Evolutionary conservation across 2,113 vertebrate genomes (phyloP).

Genomic region (Bostrychus sinensis): DNA sequence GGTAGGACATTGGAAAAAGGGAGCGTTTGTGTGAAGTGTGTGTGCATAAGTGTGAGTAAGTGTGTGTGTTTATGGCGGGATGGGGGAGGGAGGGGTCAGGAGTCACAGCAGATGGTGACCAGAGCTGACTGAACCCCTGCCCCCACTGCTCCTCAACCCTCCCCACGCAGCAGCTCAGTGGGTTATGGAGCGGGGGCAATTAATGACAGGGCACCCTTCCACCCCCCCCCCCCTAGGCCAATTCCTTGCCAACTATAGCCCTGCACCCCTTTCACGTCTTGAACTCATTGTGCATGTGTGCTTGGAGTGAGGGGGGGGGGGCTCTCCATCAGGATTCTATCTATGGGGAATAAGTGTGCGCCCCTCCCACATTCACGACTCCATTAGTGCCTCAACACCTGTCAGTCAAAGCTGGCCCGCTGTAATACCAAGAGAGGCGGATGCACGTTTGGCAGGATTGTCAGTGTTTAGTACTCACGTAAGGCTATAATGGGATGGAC

Average conservation of each 20-base stretch:
- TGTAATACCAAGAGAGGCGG: neutral
- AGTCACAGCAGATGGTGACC: slow-evolving; percentile 87
- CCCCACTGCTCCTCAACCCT: slow-evolving; percentile 29
- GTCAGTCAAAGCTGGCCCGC: slow-evolving; percentile 53
- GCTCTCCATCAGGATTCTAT: slow-evolving; percentile 61
- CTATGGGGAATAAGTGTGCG: neutral
- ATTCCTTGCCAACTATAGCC: neutral
- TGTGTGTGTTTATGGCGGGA: neutral
- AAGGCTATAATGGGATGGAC: too few species aligned
- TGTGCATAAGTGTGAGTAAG: too few species aligned
- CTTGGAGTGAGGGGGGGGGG: slow-evolving; percentile 58
- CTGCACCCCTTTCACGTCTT: slow-evolving; percentile 6
- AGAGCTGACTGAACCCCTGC: slow-evolving; percentile 36
- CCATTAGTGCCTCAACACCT: slow-evolving; percentile 51
- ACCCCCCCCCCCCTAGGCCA: neutral
- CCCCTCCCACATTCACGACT: slow-evolving; percentile 35
- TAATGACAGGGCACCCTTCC: slow-evolving; percentile 40
- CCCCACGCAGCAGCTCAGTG: slow-evolving; percentile 49
- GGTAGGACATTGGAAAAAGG: slow-evolving; percentile 33
- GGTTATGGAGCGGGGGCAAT: slow-evolving; percentile 71
- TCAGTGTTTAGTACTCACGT: too few species aligned
- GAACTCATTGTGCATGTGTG: slow-evolving; percentile 12
- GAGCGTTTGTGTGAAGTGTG: slow-evolving; percentile 29
- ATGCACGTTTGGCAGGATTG: too few species aligned
- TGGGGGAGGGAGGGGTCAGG: slow-evolving; percentile 75